Base-by-base conservation (phyloP, 1,140 invertebrate species). In the Periplaneta americana region DNA sequence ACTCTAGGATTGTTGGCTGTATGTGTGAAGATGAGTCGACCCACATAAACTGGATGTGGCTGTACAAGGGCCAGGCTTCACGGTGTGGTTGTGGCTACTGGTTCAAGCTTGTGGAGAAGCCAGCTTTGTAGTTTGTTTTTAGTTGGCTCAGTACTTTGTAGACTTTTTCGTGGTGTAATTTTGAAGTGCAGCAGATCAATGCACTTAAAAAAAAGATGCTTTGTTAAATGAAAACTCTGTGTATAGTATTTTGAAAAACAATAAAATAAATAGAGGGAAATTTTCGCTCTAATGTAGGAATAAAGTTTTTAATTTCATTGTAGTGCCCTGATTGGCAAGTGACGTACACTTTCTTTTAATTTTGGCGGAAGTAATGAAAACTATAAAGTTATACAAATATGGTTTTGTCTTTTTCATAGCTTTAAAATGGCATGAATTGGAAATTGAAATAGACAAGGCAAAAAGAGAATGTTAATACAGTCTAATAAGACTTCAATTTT, bases 11-110 rank as follows among this genome's bases (percentile, higher is more conserved):
- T 84, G 92, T 99, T 85, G 98, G 98, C 80, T 99, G 98, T 89
- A 92, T 99, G 87, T 99, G 98, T 89, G 96, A 99, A 88, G 96
- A 98, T 88, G 98, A 99, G 86, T 91, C 96, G 31, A 93, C 94
- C 81, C 90, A 91, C 83, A 92, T 99, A 83, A 95, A 94, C 86
- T 99, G 96, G 95, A 98, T 99, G 94, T 97, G 96, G 95, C 88
- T 99, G 84, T 93, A 98, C 87, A 91, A 95, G 87, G 97, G 96
- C 28, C 92, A 94, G 84, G 93, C 96, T 48, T 95, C 96, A 85
- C 93, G 98, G 83, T 99, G 98, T 86, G 95, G 95, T 86, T 99
- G 98, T 88, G 98, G 98, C 57, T 92, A 98, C 87, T 99, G 97
- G 97, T 99, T 98, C 90, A 97, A 98, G 90, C 90, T 99, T 83